phyloP scores from a whole-genome alignment of 1,140 invertebrate genomes.

The Drosophila insularis region DNA sequence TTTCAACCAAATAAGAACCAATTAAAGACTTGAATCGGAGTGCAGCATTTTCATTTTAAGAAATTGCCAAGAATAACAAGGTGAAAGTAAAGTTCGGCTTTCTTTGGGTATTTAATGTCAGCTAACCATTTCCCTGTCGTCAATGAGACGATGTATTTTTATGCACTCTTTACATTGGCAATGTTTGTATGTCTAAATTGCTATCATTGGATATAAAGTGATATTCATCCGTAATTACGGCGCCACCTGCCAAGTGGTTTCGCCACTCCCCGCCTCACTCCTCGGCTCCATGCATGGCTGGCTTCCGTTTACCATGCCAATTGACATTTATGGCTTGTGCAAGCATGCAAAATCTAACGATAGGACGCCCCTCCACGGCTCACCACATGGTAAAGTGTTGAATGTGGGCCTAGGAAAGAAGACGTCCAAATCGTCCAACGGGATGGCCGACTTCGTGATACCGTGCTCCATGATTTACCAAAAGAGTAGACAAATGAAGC shows the following conservation, averaged over 20 bases:
- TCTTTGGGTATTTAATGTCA: too few species aligned
- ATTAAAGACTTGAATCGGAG: too few species aligned
- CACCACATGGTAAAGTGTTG: conserved; percentile 39
- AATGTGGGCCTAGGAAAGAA: conserved; percentile 19
- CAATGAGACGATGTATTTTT: neutral
- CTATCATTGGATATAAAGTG: conserved; percentile 30
- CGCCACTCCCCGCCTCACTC: conserved; percentile 9
- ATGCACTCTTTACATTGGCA: neutral
- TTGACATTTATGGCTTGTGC: conserved; percentile 78
- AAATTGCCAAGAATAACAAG: too few species aligned
- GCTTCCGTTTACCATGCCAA: conserved; percentile 45
- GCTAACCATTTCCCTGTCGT: neutral
- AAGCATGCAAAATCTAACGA: conserved; percentile 66
- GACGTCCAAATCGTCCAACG: conserved; percentile 15
- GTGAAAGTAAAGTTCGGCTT: too few species aligned
- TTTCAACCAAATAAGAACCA: too few species aligned
- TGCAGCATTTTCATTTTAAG: too few species aligned
- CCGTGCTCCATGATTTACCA: neutral
- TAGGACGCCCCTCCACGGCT: conserved; percentile 58
- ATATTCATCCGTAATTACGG: conserved; percentile 58
- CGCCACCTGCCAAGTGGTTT: conserved; percentile 35
- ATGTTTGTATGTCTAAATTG: neutral
- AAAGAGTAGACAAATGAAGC: too few species aligned
- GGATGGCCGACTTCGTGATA: neutral
- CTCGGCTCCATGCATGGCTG: neutral